Base-by-base conservation (phyloP, 1,140 invertebrate species). In the Heliconius himera region DNA sequence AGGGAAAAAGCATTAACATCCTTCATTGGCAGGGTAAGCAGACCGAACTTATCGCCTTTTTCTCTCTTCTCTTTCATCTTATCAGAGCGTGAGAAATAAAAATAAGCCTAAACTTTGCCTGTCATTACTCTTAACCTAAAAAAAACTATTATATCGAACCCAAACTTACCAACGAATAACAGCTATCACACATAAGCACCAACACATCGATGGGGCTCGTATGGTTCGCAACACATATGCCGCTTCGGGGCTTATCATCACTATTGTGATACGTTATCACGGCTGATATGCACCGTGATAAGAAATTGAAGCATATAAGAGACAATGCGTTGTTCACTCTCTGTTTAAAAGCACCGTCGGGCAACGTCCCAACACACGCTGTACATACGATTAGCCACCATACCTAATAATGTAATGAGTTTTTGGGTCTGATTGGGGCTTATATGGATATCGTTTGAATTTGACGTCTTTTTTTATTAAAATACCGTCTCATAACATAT, bases 211-310 rank as follows among this genome's bases (percentile, higher is more conserved):
- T 99, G 2, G 99, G 99, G 78, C 99, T 99, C 1, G 99, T 99
- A 94, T 99, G 99, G 96, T 99, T 99, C 73, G 99, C 99, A 26
- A 99, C 99, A 95, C 99, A 99, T 87, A 99, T 99, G 49, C 99
- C 98, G 41, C 93, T 95, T 79, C 95, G 95, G 38, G 98, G 98
- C 82, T 95, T 96, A 93, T 98, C 96, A 70, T 95, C 87, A 1
- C 85, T 93, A 91, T 98, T 98, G 94, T 99, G 98, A 95, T 99
- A 99, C 29, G 96, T 98, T 80, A 99, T 97, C 82, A 99, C 98
- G 56, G 98, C 96, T 9, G 98, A 98, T 74, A 99, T 96, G 46
- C 98, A 97, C 73, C 98, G 96, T 70, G 98, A 98, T 73, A 99
- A 95, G 83, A 99, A 96, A 84, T 97, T 97, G 94, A 99, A 99